Percentiles rank a stretch among this genome's conserved stretches.
Evolutionary conservation across 2,888 invertebrate species (phyloP).

Genomic region (Eumacrocentrus americanus): DNA sequence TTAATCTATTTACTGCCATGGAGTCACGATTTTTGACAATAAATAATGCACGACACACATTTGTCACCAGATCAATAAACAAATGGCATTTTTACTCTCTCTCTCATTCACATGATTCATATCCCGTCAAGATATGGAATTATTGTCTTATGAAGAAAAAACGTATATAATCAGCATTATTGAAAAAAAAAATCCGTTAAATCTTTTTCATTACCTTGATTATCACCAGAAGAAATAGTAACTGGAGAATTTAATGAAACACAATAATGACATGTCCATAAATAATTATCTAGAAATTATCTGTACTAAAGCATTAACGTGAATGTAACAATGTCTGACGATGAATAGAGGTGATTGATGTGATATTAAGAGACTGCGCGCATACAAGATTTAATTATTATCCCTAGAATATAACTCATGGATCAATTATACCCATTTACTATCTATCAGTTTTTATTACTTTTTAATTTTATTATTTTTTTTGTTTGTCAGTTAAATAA

Average conservation of each 20-base stretch:
- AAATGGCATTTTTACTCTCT: not conserved
- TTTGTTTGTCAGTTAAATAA: too few relatives aligned
- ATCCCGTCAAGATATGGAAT: conserved; percentile 25
- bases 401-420: conserved; percentile 31
- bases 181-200: not conserved
- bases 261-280: conserved; percentile 1
- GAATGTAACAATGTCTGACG: not conserved
- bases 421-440: conserved; percentile 33
- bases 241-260: conserved; percentile 18
- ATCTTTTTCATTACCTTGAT: not conserved
- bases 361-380: not conserved
- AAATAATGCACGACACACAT: not conserved
- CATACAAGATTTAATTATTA: conserved; percentile 27
- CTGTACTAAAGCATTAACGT: not conserved
- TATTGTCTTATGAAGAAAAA: conserved; percentile 28
- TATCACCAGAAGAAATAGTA: not conserved
- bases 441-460: conserved; percentile 34
- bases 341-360: not conserved
- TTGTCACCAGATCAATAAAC: not conserved
- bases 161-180: not conserved
- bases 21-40: not conserved
- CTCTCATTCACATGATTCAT: conserved; percentile 1
- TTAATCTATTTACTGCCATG: too few relatives aligned
- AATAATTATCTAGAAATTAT: conserved; percentile 6
- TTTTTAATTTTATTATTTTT: conserved; percentile 28